Evolutionary conservation across 2,113 vertebrate genomes (phyloP), one percentile per base, ranked within the genome.

Genomic region (Aplodontia rufa): DNA sequence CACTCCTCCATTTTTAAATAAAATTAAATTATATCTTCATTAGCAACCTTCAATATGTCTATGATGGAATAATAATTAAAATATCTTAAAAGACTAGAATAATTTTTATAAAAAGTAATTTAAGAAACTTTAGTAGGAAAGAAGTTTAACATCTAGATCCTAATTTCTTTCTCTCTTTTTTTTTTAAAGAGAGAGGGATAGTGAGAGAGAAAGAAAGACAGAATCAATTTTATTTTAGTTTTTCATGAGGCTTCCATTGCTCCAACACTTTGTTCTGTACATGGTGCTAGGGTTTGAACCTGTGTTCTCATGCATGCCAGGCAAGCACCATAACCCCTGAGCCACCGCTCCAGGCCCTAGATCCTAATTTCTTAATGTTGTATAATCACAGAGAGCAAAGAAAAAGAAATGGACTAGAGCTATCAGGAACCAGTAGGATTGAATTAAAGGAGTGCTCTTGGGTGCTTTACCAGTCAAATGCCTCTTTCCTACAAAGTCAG

Each of bases 101-200:
- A 40, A 78, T 62, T 94, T 84, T 90, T 14, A 78, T 60, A 75
- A 89, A 82, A 85, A 81, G 79, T 12, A 85, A 75, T n/a, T 45
- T 47, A 53, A 24, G 17, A 74, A 45, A 6, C 16, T 81, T 82
- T 12, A 82, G 11, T 71, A 85, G 32, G 10, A 88, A 69, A 69
- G 19, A 72, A 32, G 4, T 51, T 87, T 71, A 35, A 42, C 30
- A 87, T 5, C 32, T 47, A 12, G 28, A 71, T 62, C 6, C 9
- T 1, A 84, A 3, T 45, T 49, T 53, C 28, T 78, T 53, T n/a
- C n/a, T n/a, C n/a, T n/a, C n/a, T n/a, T n/a, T n/a, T n/a, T n/a
- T n/a, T n/a, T n/a, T n/a, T n/a, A n/a, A n/a, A n/a, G n/a, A n/a
- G n/a, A n/a, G n/a, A n/a, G n/a, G n/a, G n/a, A n/a, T n/a, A n/a